A percentile compares a stretch with the other conserved stretches of the same genome.
phyloP scores from a whole-genome alignment of 2,888 invertebrate species.

The Epinotia bilunana region DNA sequence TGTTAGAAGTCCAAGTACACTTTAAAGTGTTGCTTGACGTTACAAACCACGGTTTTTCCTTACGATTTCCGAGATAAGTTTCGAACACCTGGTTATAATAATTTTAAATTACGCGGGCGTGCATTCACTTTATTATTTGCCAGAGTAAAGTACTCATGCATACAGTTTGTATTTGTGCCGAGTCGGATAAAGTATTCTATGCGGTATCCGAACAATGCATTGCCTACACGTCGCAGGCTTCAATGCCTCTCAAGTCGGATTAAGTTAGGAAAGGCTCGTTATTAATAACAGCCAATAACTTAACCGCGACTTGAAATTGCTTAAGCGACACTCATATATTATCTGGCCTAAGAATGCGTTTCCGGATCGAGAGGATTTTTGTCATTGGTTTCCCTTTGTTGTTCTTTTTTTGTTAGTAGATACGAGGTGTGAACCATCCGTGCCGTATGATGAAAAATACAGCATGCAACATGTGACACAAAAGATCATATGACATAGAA shows the following conservation, averaged over 20 bases:
- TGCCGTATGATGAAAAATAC: conserved; percentile 5
- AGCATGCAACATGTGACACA: conserved; percentile 15
- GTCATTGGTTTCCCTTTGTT: conserved; percentile 64
- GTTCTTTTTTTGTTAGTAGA: conserved; percentile 58
- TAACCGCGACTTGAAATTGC: conserved; percentile 79
- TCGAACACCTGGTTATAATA: conserved; percentile 24
- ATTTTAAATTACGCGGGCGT: conserved; percentile 29
- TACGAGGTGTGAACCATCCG: conserved; percentile 31
- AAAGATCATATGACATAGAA: conserved; percentile 18
- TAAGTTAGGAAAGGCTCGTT: conserved; percentile 81
- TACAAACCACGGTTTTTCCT: background rate
- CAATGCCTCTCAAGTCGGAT: conserved; percentile 82
- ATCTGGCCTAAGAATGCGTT: conserved; percentile 78
- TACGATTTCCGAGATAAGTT: conserved; percentile 3
- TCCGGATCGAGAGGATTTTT: conserved; percentile 77
- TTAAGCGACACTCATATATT: conserved; percentile 80
- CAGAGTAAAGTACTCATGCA: conserved; percentile 44
- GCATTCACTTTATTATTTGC: conserved; percentile 29
- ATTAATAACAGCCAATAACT: conserved; percentile 83
- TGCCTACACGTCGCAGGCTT: conserved; percentile 74
- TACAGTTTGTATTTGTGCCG: conserved; percentile 46
- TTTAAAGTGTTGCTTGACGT: conserved; percentile 14
- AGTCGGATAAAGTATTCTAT: conserved; percentile 65
- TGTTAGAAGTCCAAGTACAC: conserved; percentile 12
- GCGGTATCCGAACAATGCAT: conserved; percentile 73